Evolutionary conservation across 2,797 vertebrate species (phyloP), one percentile per base, ranked within the genome.

Genomic region (Lacerta viridis): DNA sequence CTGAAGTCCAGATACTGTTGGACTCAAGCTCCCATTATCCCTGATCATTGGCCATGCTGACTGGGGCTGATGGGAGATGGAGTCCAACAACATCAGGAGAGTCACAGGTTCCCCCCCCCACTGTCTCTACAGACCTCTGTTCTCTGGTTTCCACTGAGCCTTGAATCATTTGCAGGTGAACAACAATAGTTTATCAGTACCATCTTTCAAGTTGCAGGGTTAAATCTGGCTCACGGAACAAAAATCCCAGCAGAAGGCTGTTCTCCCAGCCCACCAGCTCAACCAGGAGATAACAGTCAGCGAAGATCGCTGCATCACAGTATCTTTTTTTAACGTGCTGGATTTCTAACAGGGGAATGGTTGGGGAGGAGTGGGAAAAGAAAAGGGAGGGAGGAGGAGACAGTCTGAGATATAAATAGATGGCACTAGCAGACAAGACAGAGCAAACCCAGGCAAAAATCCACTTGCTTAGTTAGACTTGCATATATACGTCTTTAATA

Each of bases 331-430:
- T 29, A 46, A 79, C 66, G 74, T n/a, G 68, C n/a, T 64, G 75
- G 50, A 36, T 74, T 72, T 61, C 75, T 83, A 33, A 59, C 64
- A 83, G 74, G 74, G 75, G 75, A 46, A 83, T 76, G 10, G 69
- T 77, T 88, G 87, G 87, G n/a, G 72, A 59, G 29, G 74, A 78
- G 41, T 77, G 33, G 61, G 81, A 23, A 88, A 83, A 78, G 72
- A 29, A 55, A 59, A 39, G 71, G 74, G 61, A 25, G 10, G 69
- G 61, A 25, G 10, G 69, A 50, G 64, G 55, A 80, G 74, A 74
- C 29, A 46, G 50, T 84, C 85, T 87, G 85, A 74, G 55, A 61
- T 66, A 83, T 83, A 90, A 83, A 90, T 83, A 72, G 75, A 74
- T 36, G 15, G 39, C 66, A 83, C 87, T 15, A 72, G 68, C 80